Percentiles rank a stretch among this genome's conserved stretches.
phyloP scores from a whole-genome alignment of 2,888 invertebrate genomes.

The Drosophila anomalipes region DNA sequence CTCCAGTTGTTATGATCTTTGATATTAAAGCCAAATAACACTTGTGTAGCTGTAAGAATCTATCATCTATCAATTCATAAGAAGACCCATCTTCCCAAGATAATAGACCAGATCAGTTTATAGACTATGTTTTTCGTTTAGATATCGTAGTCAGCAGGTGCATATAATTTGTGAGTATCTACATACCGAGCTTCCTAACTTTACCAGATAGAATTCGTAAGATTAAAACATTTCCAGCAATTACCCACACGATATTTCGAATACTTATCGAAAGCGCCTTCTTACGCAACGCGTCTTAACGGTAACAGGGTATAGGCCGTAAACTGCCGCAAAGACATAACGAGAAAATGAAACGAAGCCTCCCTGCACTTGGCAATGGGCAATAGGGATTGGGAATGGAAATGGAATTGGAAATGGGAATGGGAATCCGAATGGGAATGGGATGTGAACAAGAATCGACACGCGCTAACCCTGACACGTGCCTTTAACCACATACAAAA shows the following conservation, averaged over 20 bases:
- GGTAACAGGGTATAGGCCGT: constrained; percentile 44
- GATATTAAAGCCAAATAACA: background rate
- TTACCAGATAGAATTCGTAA: background rate
- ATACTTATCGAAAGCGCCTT: background rate
- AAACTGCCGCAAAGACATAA: constrained; percentile 65
- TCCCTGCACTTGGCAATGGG: constrained; percentile 59
- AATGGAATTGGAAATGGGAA: constrained; percentile 40
- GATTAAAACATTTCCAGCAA: background rate
- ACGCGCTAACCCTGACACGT: constrained; percentile 73
- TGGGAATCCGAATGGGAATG: constrained; percentile 23
- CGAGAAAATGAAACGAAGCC: constrained; percentile 63
- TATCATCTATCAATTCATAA: background rate
- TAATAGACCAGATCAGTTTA: background rate
- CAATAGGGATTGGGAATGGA: constrained; percentile 36
- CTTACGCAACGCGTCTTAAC: background rate
- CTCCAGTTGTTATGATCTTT: background rate
- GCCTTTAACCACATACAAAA: constrained; percentile 62
- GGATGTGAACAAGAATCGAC: constrained; percentile 47
- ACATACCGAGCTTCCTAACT: background rate
- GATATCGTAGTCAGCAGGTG: background rate
- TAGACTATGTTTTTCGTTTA: background rate
- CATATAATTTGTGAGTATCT: background rate
- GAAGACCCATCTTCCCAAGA: too few species aligned
- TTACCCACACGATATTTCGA: background rate
- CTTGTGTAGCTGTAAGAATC: background rate